Conservation (phyloP, 2,113 vertebrate genomes). For the Rhineura floridana region DNA sequence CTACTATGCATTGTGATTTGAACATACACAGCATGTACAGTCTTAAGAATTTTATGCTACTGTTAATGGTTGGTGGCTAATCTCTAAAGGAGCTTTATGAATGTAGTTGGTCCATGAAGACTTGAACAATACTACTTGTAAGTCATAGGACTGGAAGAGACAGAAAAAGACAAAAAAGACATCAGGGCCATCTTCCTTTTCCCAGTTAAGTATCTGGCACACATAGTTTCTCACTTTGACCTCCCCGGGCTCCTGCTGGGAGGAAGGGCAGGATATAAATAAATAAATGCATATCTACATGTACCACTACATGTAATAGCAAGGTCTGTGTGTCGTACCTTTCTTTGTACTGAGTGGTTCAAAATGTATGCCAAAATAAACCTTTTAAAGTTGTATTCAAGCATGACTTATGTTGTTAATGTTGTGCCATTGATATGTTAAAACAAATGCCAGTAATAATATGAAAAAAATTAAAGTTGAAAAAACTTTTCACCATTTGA, state of each 20-base stretch:
- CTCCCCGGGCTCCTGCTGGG: too few relatives aligned
- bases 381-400: background rate
- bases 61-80: background rate
- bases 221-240: background rate
- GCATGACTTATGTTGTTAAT: background rate
- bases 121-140: background rate
- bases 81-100: background rate
- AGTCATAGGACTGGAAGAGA: background rate
- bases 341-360: background rate
- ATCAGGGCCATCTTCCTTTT: background rate
- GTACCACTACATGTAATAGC: background rate
- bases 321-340: too few relatives aligned
- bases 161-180: background rate
- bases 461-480: background rate
- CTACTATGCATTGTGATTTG: background rate
- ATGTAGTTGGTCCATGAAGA: background rate
- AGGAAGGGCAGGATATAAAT: too few relatives aligned
- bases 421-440: too few relatives aligned
- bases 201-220: background rate
- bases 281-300: background rate
- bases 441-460: background rate
- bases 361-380: background rate
- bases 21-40: background rate
- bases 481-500: background rate
- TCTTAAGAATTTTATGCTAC: background rate